Percentiles rank a stretch among this genome's conserved stretches.
Evolutionary conservation across 37 sponge, comb jelly and placozoan species (phyloP).

Genomic region (Petrosia ficiformis): DNA sequence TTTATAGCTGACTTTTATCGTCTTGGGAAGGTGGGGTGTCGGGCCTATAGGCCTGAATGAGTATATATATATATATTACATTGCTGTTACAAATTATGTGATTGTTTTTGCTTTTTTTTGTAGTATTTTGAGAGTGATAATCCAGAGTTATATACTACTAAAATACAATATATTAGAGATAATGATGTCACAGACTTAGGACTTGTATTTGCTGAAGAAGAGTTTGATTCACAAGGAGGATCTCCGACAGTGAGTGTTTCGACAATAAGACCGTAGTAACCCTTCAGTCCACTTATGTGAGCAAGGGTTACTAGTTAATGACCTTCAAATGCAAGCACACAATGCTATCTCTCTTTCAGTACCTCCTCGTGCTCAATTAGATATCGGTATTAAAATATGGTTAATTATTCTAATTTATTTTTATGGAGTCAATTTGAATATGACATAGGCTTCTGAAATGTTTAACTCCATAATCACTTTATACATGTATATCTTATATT

Average conservation of each 20-base stretch:
- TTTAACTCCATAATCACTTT: too few relatives aligned
- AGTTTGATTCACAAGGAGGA: conserved; percentile 27
- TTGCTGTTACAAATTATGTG: background rate
- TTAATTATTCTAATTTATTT: too few relatives aligned
- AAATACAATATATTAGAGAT: conserved; percentile 81
- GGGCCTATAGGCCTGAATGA: too few relatives aligned
- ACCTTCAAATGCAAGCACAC: too few relatives aligned
- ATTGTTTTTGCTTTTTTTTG: conserved; percentile 2
- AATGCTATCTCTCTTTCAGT: too few relatives aligned
- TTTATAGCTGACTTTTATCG: too few relatives aligned
- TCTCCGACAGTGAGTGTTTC: background rate
- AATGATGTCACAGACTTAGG: conserved; percentile 84
- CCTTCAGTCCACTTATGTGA: too few relatives aligned
- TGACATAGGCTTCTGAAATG: background rate
- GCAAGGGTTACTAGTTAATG: background rate
- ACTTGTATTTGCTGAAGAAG: conserved; percentile 90
- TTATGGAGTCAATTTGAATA: background rate
- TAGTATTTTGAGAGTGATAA: conserved; percentile 92
- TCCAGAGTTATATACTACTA: conserved; percentile 79
- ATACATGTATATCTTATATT: background rate
- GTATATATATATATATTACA: too few relatives aligned
- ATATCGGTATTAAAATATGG: too few relatives aligned
- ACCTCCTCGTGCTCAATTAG: too few relatives aligned
- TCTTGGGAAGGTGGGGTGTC: too few relatives aligned
- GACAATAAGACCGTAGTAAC: background rate